Evolutionary conservation across 1,140 invertebrate genomes (phyloP), one percentile per base, ranked within the genome.

Genomic region (Gonioctena quinquepunctata): DNA sequence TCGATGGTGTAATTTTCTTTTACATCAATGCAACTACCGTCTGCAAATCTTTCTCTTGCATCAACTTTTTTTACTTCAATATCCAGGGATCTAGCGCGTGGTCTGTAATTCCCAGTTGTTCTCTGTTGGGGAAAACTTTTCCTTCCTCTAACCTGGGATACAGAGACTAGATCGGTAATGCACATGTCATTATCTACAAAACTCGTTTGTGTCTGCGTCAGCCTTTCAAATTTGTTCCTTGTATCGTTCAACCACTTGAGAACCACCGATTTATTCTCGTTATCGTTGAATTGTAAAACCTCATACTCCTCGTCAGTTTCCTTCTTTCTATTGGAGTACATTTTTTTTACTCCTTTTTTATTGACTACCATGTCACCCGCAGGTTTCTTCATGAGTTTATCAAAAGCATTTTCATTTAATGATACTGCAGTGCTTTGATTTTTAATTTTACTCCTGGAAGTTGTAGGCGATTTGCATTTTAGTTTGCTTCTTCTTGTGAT

Each of bases 201-300:
- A n/a, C 49, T 19, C 7, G 8, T 11, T 67, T 74, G 73, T 6
- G 73, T 74, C 28, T 71, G 73, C 8, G 66, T 74, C 16, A 74
- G 52, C 33, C 66, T 63, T 19, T 69, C 66, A 57, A 74, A 74
- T 16, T 61, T 42, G 49, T 74, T 74, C 26, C 57, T 71, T 21
- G 48, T 70, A 68, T 57, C 68, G 7, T 28, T 63, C 62, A 19
- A 63, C 28, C 18, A 70, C 6, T 57, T 23, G 7, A 52, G 22
- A 19, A 62, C 56, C 13, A 3, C 49, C 8, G n/a, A 67, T 64
- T 54, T 66, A 52, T 52, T 66, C 5, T 13, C 27, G 63, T 65
- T 16, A 27, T 71, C 63, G 42, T 28, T n/a, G 13, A 74, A 74
- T 23, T 70, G 49, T 18, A 72, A 13, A n/a, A 64, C 42, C 7